Evolutionary conservation across 1,140 invertebrate genomes (phyloP).

Genomic region (Camponotus pennsylvanicus): DNA sequence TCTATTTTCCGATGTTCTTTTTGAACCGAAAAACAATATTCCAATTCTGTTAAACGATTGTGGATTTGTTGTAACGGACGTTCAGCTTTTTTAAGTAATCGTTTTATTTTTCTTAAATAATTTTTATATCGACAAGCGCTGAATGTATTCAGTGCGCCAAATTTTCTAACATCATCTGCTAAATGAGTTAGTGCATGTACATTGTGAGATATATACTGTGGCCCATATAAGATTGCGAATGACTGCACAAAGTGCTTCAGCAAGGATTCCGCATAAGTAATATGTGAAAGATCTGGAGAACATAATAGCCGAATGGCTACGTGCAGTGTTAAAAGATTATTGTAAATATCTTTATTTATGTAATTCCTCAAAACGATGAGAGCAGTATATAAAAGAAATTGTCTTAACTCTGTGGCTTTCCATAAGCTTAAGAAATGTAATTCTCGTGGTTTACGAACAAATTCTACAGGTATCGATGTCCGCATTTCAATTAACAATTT

Average conservation of each 20-base stretch:
- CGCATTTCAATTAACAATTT: background rate
- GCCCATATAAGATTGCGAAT: background rate
- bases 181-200: conserved; percentile 8
- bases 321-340: background rate
- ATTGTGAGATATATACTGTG: background rate
- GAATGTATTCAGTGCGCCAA: background rate
- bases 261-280: background rate
- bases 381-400: conserved; percentile 1
- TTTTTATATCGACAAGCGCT: conserved; percentile 6
- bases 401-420: conserved; percentile 4
- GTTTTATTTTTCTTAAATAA: conserved; percentile 14
- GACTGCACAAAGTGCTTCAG: conserved; percentile 1
- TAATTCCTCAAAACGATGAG: background rate
- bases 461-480: background rate
- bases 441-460: background rate
- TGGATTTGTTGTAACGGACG: background rate
- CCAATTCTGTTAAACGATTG: conserved; percentile 11
- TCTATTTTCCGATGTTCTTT: background rate
- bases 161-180: conserved; percentile 20
- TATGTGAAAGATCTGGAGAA: conserved; percentile 7
- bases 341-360: background rate
- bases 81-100: background rate
- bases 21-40: background rate
- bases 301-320: conserved; percentile 13
- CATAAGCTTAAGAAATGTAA: conserved; percentile 10